Evolutionary conservation across 1,140 invertebrate species (phyloP).

Genomic region (Cyclina sinensis): DNA sequence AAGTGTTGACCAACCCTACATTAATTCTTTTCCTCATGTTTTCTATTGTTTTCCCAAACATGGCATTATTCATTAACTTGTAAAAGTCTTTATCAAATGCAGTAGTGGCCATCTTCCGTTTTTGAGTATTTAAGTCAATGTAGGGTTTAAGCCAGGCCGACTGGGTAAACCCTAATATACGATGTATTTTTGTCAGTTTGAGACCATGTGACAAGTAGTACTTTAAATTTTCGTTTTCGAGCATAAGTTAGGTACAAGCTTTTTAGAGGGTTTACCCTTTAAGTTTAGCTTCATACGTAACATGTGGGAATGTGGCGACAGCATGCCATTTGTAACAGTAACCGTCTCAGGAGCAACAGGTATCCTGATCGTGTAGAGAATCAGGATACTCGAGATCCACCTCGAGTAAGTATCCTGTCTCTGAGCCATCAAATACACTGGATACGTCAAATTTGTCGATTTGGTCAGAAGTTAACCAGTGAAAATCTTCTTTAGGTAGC

Average conservation of each 20-base stretch:
- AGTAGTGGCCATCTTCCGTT: constrained; percentile 4
- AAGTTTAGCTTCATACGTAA: background rate
- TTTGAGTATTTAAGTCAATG: constrained; percentile 22
- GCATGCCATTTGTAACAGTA: background rate
- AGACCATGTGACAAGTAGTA: constrained; percentile 5
- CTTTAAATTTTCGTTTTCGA: constrained; percentile 25
- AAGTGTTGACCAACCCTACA: constrained; percentile 70
- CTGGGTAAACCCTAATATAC: background rate
- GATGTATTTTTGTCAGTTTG: constrained; percentile 21
- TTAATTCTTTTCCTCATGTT: constrained; percentile 77
- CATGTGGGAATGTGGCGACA: background rate
- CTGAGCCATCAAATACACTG: background rate
- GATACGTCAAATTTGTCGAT: constrained; percentile 63
- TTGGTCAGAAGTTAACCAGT: constrained; percentile 80
- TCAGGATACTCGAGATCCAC: constrained; percentile 66
- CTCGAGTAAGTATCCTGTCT: constrained; percentile 44
- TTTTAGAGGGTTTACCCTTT: background rate
- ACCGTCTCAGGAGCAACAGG: background rate
- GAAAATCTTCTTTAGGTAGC: background rate
- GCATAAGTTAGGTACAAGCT: background rate
- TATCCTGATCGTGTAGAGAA: constrained; percentile 83
- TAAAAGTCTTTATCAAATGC: constrained; percentile 41
- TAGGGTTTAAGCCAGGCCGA: background rate
- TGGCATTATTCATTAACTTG: constrained; percentile 83
- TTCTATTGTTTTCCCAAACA: constrained; percentile 87